phyloP scores from a whole-genome alignment of 2,113 vertebrate genomes.

The Vireo altiloquus region DNA sequence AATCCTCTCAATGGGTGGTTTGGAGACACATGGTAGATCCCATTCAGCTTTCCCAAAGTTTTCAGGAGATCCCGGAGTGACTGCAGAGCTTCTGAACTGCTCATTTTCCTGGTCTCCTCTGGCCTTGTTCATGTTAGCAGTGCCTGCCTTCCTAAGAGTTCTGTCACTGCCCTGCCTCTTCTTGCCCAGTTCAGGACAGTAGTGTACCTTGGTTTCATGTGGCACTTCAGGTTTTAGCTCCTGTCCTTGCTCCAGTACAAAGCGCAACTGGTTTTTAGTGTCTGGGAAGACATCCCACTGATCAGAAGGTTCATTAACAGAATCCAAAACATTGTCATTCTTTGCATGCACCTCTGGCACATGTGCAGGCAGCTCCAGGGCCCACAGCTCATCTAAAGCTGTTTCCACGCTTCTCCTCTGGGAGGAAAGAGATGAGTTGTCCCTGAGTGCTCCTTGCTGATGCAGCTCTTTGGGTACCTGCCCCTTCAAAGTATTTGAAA shows the following conservation, averaged over 20 bases:
- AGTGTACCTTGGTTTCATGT: neutral
- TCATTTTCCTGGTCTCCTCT: constrained; percentile 68
- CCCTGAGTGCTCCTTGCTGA: neutral
- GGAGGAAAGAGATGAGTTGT: neutral
- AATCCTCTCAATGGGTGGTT: constrained; percentile 78
- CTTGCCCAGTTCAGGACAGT: neutral
- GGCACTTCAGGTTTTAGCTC: neutral
- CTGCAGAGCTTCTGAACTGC: constrained; percentile 65
- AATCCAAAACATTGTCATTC: neutral
- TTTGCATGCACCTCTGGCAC: neutral
- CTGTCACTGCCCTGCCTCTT: constrained; percentile 67
- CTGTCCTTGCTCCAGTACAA: neutral
- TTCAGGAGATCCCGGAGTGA: constrained; percentile 61
- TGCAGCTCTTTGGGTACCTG: neutral
- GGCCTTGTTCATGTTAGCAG: neutral
- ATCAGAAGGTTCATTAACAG: constrained; percentile 64
- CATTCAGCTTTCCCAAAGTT: constrained; percentile 25
- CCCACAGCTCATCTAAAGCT: neutral
- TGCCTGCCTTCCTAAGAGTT: neutral
- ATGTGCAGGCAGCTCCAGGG: neutral
- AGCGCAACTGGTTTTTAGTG: constrained; percentile 33
- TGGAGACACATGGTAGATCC: constrained; percentile 19
- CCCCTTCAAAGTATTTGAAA: constrained; percentile 2
- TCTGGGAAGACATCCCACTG: constrained; percentile 75
- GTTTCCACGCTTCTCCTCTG: neutral